Evolutionary conservation across 1,140 invertebrate genomes (phyloP).

Genomic region (Sarcophaga peregrina): DNA sequence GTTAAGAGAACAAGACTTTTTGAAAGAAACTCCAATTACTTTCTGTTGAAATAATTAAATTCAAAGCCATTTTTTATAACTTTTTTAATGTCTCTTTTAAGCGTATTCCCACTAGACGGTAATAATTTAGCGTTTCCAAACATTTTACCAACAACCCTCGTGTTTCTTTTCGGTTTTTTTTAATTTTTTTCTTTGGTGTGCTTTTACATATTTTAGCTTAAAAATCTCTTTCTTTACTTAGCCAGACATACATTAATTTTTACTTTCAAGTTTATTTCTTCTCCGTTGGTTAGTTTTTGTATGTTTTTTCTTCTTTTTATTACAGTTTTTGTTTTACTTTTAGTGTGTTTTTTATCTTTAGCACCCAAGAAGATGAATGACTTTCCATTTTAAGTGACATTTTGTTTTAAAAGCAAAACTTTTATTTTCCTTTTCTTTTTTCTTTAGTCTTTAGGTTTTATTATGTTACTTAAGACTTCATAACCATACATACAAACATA

Average conservation of each 20-base stretch:
- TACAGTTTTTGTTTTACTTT: slow-evolving; percentile 19
- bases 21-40: too few species aligned
- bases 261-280: slow-evolving; percentile 17
- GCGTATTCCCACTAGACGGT: too few species aligned
- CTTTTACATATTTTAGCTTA: slow-evolving; percentile 10
- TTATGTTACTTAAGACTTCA: slow-evolving; percentile 7
- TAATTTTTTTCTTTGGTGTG: too few species aligned
- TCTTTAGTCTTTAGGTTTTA: background rate
- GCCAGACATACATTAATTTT: background rate
- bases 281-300: background rate
- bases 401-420: slow-evolving; percentile 41
- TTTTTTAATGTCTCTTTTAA: too few species aligned
- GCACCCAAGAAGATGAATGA: slow-evolving; percentile 43
- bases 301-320: background rate
- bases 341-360: slow-evolving; percentile 34
- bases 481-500: background rate
- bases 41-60: too few species aligned
- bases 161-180: too few species aligned
- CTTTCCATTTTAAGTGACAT: slow-evolving; percentile 45
- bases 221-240: background rate
- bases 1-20: too few species aligned
- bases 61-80: too few species aligned
- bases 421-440: slow-evolving; percentile 1
- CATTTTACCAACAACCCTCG: background rate
- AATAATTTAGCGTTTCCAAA: background rate